Evolutionary conservation across 2,113 vertebrate genomes (phyloP), one percentile per base, ranked within the genome.

Genomic region (Danionella cerebrum): DNA sequence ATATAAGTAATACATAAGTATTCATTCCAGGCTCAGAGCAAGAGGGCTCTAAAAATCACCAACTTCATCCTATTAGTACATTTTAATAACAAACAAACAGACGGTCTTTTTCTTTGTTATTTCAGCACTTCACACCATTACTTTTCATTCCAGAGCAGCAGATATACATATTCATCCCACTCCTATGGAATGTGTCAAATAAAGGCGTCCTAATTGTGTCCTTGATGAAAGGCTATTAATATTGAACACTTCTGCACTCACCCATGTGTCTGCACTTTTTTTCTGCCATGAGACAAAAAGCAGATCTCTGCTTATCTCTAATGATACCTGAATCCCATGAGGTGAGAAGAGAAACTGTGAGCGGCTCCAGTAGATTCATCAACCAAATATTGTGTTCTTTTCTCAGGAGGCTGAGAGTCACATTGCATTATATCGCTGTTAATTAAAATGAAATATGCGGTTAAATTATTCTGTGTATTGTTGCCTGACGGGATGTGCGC

Each of bases 221-320:
- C 87, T 89, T 87, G 84, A 88, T 89, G 87, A 89, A 89, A 88
- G 83, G 79, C 83, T 83, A 88, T 89, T 89, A 86, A 89, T 90
- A 87, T 85, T 87, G 86, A 89, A 86, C 82, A 84, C 84, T 84
- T 75, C 76, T 79, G 58, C 74, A 72, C 75, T 81, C 81, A 77
- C 69, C 80, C 74, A 39, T 39, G 53, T 67, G 29, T 67, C 38
- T 80, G 73, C 76, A 65, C 77, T 64, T 82, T 72, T 70, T 71
- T 70, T 57, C 74, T 50, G 78, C 57, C 29, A 25, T 6, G 47
- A 82, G 79, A 84, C 82, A 85, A 88, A 87, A 88, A 83, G 84
- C 73, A 77, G 83, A 85, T 85, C 78, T 72, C 78, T 81, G 83
- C 82, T 78, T 85, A 85, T 87, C 86, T 86, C 83, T 89, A 89